Conservation (phyloP, 2,113 vertebrate species). For the Tetrao urogallus region DNA sequence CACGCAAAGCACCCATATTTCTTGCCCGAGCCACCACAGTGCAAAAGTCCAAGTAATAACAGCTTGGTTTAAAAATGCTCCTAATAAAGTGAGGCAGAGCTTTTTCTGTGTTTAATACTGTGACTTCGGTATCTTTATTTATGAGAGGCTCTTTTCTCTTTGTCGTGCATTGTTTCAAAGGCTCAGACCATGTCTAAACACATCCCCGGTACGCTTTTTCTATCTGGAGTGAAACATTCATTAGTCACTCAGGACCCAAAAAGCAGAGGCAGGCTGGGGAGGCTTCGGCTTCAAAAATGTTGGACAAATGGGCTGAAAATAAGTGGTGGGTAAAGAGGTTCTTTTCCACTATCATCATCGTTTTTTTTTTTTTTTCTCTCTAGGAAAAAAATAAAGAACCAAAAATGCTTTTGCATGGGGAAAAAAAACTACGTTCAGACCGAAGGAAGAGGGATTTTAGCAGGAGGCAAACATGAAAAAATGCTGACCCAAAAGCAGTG, state of each 20-base stretch:
- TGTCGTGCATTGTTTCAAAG: not conserved
- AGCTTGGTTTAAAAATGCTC: not conserved
- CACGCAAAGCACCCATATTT: not conserved
- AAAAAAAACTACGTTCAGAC: not conserved
- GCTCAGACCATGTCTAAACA: not conserved
- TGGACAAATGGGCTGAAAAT: not conserved
- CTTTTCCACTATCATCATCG: not conserved
- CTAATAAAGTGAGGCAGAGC: not conserved
- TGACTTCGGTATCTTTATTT: not conserved
- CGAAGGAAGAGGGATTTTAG: not conserved
- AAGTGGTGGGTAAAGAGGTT: not conserved
- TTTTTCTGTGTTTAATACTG: not conserved
- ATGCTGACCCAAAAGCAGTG: rapidly evolving
- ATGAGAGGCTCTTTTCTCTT: constrained; percentile 7
- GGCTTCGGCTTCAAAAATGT: not conserved
- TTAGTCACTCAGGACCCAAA: not conserved
- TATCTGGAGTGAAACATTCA: constrained; percentile 1
- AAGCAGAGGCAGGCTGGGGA: not conserved
- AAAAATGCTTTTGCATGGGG: not conserved
- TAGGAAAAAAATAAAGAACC: not conserved
- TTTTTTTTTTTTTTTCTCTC: not conserved
- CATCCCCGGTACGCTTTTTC: not conserved
- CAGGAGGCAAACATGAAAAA: not conserved
- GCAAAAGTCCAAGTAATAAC: not conserved
- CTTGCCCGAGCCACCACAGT: not conserved